Evolutionary conservation across 2,888 invertebrate genomes (phyloP), one percentile per base, ranked within the genome.

Genomic region (Pycnomerus fuliginosus): DNA sequence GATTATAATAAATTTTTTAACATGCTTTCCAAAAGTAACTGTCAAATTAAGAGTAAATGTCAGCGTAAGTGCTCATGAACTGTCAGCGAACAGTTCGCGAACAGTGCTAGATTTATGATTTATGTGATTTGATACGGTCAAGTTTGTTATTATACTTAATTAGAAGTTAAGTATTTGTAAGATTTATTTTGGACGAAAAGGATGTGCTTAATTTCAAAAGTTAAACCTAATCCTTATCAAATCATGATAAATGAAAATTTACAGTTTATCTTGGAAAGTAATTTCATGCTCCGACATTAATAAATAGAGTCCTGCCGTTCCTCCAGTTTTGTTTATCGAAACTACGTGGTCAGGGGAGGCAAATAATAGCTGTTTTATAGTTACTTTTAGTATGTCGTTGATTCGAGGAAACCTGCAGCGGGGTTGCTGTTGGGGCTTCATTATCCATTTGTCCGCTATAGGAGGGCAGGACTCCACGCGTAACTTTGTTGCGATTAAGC

Each of bases 201-300:
- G 65, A 64, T 64, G 55, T 55, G 37, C 54, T 63, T 64, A 63
- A 67, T 63, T 62, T 56, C 58, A 53, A 62, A 65, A 67, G 59
- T 65, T 65, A 58, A 61, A 62, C 62, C 58, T 60, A 64, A 62
- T 64, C 52, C 63, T 64, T 65, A 67, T 65, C 63, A 60, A 61
- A 58, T 54, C 49, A 50, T 59, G 57, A 58, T 58, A 56, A 48
- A 55, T 53, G 44, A 53, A 57, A 56, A 55, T 55, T 55, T 48
- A 50, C 55, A 50, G 41, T 53, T 55, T 51, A 49, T 51, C 52
- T 43, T 42, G 30, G 30, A 14, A 35, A 44, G 27, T 43, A 44
- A 48, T 48, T 48, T 48, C 8, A 20, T 29, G 42, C 39, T 23
- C 28, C 40, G 32, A 44, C 30, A 23, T 39, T 50, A 47, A 50